Conservation (phyloP, 2,888 invertebrate species). For the Rosalia funebris region DNA sequence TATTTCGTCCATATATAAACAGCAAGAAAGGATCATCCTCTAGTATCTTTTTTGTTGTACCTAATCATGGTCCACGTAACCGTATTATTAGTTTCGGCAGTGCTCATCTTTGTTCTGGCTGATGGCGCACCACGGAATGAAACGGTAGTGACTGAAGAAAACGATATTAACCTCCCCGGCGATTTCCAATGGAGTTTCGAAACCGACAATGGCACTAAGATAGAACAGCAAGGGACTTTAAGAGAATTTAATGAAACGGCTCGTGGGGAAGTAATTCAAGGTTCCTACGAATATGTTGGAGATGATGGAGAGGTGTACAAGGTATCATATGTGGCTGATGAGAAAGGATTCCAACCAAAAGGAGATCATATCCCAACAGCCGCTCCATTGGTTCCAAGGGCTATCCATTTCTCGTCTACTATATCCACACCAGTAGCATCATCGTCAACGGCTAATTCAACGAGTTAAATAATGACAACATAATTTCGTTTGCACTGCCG, state of each 20-base stretch:
- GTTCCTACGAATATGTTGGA: conserved; percentile 68
- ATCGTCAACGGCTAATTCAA: too few relatives aligned
- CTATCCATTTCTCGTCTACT: too few relatives aligned
- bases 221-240: not conserved
- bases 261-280: conserved; percentile 46
- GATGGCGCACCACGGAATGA: too few relatives aligned
- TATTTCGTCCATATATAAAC: not conserved
- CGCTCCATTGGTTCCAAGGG: not conserved
- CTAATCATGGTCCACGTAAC: not conserved
- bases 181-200: not conserved
- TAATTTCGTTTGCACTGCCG: too few relatives aligned
- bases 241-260: not conserved
- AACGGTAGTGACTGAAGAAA: not conserved
- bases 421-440: too few relatives aligned
- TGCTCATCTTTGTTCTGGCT: not conserved
- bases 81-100: not conserved
- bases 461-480: too few relatives aligned
- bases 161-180: not conserved
- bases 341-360: conserved; percentile 64
- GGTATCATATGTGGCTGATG: conserved; percentile 67
- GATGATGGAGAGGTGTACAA: conserved; percentile 58
- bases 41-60: too few relatives aligned
- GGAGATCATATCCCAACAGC: conserved; percentile 42
- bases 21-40: too few relatives aligned
- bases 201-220: not conserved